Base-by-base conservation (phyloP, 2,797 vertebrate genomes). In the Coregonus sp. region DNA sequence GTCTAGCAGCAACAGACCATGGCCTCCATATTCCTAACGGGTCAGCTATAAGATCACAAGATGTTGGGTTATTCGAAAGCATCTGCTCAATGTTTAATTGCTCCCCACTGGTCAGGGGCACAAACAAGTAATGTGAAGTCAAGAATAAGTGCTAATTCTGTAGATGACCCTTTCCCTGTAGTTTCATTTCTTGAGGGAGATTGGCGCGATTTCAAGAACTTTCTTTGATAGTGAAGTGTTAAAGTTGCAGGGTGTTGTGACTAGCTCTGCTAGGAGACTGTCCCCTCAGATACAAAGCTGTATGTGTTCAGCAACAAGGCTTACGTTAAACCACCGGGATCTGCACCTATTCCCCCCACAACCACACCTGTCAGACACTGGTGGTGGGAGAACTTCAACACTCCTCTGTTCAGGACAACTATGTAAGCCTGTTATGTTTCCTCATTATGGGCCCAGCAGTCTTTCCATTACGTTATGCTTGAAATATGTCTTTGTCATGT, bases 251-350 rank as follows among this genome's bases (percentile, higher is more conserved):
- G 65, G 77, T 68, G 37, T 69, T 37, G 68, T 66, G 63, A 65
- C 51, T 59, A 66, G 40, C 54, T 72, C 25, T 76, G 74, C 5
- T 15, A 1, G 31, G 31, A 33, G 31, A 33, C 31, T 1, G 31
- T 75, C 70, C 70, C 78, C 79, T 76, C 66, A 66, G 77, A 70
- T 75, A 71, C 63, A n/a, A 72, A 77, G 71, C 74, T 35, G 63
- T 71, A 75, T 75, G 74, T 78, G 68, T 75, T 75, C 50, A 82
- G 69, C 71, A 77, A 66, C 69, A 80, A 82, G 51, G 72, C 72
- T 51, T 59, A 67, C 76, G 14, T n/a, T 5, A 40, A 52, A 37
- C 16, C 35, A 50, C 35, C 20, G 2, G 20, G 37, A 40, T 40
- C 63, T 47, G 51, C 20, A 35, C 63, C 56, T 33, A 11, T 29